Percentiles rank a stretch among this genome's conserved stretches.
Conservation (phyloP, 2,888 invertebrate species). For the Torymus aiolomorphi region DNA sequence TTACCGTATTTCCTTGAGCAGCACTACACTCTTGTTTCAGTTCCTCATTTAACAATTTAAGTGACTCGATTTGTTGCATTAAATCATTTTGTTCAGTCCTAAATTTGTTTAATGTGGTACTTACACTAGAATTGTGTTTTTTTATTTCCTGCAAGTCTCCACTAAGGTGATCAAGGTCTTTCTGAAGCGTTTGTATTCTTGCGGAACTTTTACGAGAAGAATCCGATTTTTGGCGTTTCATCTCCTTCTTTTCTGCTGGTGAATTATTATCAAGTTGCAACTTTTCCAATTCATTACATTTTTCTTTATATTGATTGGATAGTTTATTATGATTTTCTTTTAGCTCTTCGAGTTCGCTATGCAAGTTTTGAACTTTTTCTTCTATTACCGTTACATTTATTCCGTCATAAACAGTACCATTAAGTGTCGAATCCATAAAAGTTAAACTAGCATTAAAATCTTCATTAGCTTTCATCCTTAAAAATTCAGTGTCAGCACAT, state of each 20-base stretch:
- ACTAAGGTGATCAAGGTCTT: slow-evolving; percentile 61
- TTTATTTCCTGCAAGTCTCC: slow-evolving; percentile 61
- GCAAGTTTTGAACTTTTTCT: slow-evolving; percentile 65
- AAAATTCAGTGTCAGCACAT: slow-evolving; percentile 63
- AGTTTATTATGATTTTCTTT: slow-evolving; percentile 64
- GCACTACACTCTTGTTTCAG: slow-evolving; percentile 47
- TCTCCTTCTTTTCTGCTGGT: slow-evolving; percentile 25
- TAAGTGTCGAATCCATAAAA: slow-evolving; percentile 61
- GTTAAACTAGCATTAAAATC: slow-evolving; percentile 62
- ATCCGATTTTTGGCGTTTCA: slow-evolving; percentile 7
- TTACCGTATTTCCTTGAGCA: slow-evolving; percentile 29
- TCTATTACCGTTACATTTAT: slow-evolving; percentile 66
- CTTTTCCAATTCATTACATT: slow-evolving; percentile 66
- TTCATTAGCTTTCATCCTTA: slow-evolving; percentile 65
- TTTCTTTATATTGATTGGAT: slow-evolving; percentile 64
- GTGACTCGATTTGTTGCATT: slow-evolving; percentile 60
- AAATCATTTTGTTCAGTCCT: slow-evolving; percentile 53
- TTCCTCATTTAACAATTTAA: slow-evolving; percentile 58
- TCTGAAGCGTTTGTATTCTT: slow-evolving; percentile 63
- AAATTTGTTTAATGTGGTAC: slow-evolving; percentile 59
- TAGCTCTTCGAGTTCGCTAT: slow-evolving; percentile 64
- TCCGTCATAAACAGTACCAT: slow-evolving; percentile 62
- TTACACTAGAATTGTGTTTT: slow-evolving; percentile 53
- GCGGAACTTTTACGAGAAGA: slow-evolving; percentile 44
- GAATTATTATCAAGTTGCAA: slow-evolving; percentile 57